Base-by-base conservation (phyloP, 2,797 vertebrate genomes). In the Melanotaenia pygmaea region DNA sequence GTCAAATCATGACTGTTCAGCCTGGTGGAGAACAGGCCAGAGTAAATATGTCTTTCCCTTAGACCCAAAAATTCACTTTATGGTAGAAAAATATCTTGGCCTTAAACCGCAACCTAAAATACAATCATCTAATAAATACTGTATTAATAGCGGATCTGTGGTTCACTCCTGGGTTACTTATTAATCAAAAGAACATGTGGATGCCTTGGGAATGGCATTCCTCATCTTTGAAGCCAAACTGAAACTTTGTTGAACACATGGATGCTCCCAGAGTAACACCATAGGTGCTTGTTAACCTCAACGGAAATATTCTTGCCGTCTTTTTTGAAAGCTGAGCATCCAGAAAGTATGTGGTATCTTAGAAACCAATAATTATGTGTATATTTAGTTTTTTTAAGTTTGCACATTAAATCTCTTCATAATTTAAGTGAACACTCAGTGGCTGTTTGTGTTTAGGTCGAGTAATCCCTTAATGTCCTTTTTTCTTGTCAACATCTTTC, bases 11-110 rank as follows among this genome's bases (percentile, higher is more conserved):
- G 80, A 86, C 80, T 85, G 58, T 79, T 75, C 80, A 85, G 45
- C 71, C 76, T 68, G 72, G 86, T 64, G 69, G 64, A 86, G 74
- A 6, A 30, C 32, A 72, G 54, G 90, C 90, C 92, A 94, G 87
- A 81, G 83, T 76, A 93, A 93, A 93, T 82, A 88, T 14, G 62
- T 2, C 68, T 82, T 87, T 81, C 76, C 80, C 74, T 81, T 65
- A 45, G 40, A 83, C 76, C 68, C 65, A 65, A 84, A 84, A 86
- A 84, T 84, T 78, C 20, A 83, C 81, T 90, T 89, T 76, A 87
- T 73, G 86, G 64, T 81, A 69, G 62, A 82, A 91, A 82, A 86
- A 90, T 57, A 83, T 86, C 69, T 86, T 80, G 76, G 71, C 73
- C 83, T 79, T 79, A 62, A 74, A 64, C 22, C 16, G 12, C 54